A percentile compares a stretch with the other conserved stretches of the same genome.
These are phyloP conservation scores for Tetranychus urticae DNA, from an alignment of 1,140 invertebrate genomes.

Conservation along the genomic window DNA sequence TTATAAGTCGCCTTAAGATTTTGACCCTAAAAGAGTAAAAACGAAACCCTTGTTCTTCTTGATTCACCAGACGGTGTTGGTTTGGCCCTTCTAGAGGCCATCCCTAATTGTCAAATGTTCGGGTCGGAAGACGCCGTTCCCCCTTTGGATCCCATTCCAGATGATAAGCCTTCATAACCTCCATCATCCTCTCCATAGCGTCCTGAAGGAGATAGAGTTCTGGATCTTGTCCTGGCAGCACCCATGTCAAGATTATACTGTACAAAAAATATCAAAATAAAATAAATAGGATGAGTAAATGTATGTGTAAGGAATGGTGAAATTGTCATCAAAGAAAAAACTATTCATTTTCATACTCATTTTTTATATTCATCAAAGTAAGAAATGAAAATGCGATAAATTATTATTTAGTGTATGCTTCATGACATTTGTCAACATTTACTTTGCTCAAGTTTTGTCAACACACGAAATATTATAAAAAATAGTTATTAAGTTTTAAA, in stretches of 20 bases:
- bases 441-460: too few species aligned
- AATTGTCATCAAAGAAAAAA: not conserved
- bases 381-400: too few species aligned
- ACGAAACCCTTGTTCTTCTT: constrained; percentile 76
- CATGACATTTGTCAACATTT: too few species aligned
- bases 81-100: constrained; percentile 69
- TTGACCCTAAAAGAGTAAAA: constrained; percentile 58
- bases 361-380: too few species aligned
- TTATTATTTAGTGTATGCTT: too few species aligned
- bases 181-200: constrained; percentile 33
- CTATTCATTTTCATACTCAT: too few species aligned
- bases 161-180: constrained; percentile 29
- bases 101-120: constrained; percentile 35
- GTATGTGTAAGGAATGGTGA: too few species aligned
- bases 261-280: not conserved
- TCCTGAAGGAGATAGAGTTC: constrained; percentile 18
- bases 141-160: constrained; percentile 29
- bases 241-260: constrained; percentile 87
- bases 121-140: constrained; percentile 57
- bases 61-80: constrained; percentile 34
- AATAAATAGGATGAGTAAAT: constrained; percentile 15
- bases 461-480: too few species aligned
- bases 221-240: constrained; percentile 11
- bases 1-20: not conserved
- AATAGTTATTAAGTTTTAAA: too few species aligned